Base-by-base conservation (phyloP, 2,888 invertebrate genomes). In the Nowickia ferox region DNA sequence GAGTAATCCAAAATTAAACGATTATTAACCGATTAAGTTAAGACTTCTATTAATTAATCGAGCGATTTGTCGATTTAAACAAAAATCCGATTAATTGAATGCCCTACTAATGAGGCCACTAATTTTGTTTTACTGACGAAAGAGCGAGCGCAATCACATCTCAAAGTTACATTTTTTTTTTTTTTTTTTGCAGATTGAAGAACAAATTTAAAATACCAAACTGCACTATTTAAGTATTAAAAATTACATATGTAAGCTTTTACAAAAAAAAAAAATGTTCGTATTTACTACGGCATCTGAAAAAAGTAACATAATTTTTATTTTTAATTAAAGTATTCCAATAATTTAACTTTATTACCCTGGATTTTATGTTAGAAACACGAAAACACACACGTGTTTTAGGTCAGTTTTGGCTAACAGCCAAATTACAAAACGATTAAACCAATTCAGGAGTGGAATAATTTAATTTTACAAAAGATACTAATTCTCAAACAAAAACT, bases 331-430 rank as follows among this genome's bases (percentile, higher is more conserved):
- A 30, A 38, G 10, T 38, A 51, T 15, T 51, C 53, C 15, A 65
- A 53, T 69, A 79, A 55, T 57, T 66, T 74, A 38, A 59, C 63
- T 74, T 66, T 48, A 80, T 80, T 74, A 66, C 44, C 74, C 22
- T 65, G n/a, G 66, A 79, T 79, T 65, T 59, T 10, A 51, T 51
- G 22, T 63, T 63, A 63, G 15, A 65, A 42, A 22, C 48, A 75
- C 42, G n/a, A 44, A 63, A 38, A 48, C 9, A 42, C 57, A 40
- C 82, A 84, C 77, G 61, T 72, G 77, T 11, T 78, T 66, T 65
- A 63, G 38, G 40, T 40, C 19, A 77, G 61, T 61, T 46, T 78
- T 84, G 83, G 78, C 72, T 46, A 17, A 74, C 53, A 74, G 83
- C 77, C 83, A 84, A 72, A 57, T 65, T 66, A 63, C 55, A 63